A percentile compares a stretch with the other conserved stretches of the same genome.
Conservation (phyloP, 2,797 vertebrate species). For the Aplochiton taeniatus region DNA sequence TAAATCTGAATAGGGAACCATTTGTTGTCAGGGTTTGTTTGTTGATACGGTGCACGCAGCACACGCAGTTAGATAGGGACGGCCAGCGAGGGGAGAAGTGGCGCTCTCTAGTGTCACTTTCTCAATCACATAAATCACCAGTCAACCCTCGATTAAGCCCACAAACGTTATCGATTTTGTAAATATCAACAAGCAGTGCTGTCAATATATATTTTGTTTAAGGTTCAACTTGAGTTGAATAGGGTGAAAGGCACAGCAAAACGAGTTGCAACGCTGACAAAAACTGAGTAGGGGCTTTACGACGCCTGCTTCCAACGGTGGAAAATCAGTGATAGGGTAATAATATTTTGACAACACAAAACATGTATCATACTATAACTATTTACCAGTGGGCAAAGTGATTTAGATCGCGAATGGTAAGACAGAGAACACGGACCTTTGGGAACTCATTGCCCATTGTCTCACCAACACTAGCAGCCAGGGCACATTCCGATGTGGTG, state of each 20-base stretch:
- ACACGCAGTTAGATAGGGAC: slow-evolving; percentile 33
- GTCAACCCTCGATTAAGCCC: slow-evolving; percentile 49
- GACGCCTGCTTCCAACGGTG: no score
- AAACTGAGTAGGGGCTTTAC: not conserved
- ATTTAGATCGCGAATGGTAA: slow-evolving; percentile 36
- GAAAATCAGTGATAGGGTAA: no score
- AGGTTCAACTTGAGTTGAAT: no score
- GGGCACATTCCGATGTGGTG: slow-evolving; percentile 66
- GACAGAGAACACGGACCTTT: slow-evolving; percentile 40
- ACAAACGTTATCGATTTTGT: slow-evolving; percentile 47
- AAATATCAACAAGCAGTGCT: slow-evolving; percentile 29
- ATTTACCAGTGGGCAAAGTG: not conserved
- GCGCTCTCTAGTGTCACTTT: slow-evolving; percentile 77
- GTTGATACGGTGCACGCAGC: no score
- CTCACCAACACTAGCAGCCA: slow-evolving; percentile 60
- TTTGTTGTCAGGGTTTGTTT: no score
- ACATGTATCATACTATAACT: no score
- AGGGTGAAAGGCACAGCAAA: not conserved
- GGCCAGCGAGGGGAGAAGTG: slow-evolving; percentile 60
- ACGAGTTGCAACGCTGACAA: slow-evolving; percentile 38
- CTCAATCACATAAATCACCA: slow-evolving; percentile 61
- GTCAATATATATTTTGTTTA: not conserved
- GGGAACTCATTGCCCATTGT: slow-evolving; percentile 68
- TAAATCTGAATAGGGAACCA: no score
- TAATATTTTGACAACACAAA: no score